Percentiles rank a stretch among this genome's conserved stretches.
phyloP scores from a whole-genome alignment of 2,113 vertebrate species.

The Fregetta grallaria region DNA sequence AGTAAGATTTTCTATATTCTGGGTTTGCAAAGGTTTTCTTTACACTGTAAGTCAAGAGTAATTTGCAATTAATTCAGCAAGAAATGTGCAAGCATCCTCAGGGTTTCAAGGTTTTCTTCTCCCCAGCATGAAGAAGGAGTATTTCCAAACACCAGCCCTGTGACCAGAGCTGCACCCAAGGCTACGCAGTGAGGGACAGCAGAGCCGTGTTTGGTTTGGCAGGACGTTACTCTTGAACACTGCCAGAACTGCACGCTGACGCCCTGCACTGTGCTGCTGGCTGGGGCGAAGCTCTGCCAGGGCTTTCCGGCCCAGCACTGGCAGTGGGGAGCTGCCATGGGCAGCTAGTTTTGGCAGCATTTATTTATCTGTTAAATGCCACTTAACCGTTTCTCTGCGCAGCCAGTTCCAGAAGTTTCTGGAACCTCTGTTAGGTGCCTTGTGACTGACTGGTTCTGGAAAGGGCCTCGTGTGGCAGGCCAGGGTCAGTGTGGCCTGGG shows the following conservation, averaged over 20 bases:
- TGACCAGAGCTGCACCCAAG: neutral
- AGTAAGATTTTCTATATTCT: neutral
- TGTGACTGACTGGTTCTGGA: neutral
- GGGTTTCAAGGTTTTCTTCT: neutral
- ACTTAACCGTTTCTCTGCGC: fast-evolving
- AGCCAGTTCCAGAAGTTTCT: neutral
- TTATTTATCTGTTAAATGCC: neutral
- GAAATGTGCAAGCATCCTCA: neutral
- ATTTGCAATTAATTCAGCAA: neutral
- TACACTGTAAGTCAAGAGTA: too few species aligned
- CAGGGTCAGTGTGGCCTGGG: too few species aligned
- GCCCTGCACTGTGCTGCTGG: fast-evolving
- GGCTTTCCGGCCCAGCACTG: neutral
- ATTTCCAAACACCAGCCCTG: neutral
- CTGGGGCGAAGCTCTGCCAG: fast-evolving
- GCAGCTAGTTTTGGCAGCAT: neutral
- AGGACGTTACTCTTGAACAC: neutral
- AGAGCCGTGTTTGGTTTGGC: neutral
- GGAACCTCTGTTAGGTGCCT: neutral
- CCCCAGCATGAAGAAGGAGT: neutral
- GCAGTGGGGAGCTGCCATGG: neutral
- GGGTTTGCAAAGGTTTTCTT: neutral
- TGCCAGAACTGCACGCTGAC: neutral
- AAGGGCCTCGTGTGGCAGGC: too few species aligned
- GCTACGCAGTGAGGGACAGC: neutral